phyloP scores from a whole-genome alignment of 2,888 invertebrate genomes.

The Frankliniella intonsa region DNA sequence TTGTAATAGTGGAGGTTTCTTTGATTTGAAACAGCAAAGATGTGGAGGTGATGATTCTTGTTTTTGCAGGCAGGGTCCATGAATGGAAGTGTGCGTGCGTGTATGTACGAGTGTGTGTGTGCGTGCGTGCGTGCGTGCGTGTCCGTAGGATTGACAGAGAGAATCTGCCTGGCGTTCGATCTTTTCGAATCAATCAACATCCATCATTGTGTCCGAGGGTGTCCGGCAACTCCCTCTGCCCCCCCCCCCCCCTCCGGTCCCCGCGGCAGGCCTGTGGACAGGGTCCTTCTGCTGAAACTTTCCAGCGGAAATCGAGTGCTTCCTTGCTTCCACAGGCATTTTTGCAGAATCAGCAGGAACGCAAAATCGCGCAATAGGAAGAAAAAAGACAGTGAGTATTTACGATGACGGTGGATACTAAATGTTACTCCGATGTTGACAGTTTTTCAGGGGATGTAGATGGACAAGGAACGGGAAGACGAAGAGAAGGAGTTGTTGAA shows the following conservation, averaged over 20 bases:
- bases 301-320: too few species aligned
- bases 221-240: not conserved
- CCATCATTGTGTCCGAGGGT: conserved; percentile 16
- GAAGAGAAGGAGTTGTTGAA: too few species aligned
- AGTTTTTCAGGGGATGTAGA: too few species aligned
- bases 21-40: not conserved
- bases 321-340: too few species aligned
- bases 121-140: not conserved
- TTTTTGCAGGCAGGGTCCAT: too few species aligned
- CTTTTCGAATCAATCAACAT: conserved; percentile 20
- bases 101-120: not conserved
- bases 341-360: too few species aligned
- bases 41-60: not conserved
- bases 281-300: not conserved
- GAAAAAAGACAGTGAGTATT: too few species aligned
- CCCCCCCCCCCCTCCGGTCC: not conserved
- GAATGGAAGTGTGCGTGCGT: not conserved
- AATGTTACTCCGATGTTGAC: too few species aligned
- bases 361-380: too few species aligned
- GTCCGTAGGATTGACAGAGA: not conserved
- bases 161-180: not conserved
- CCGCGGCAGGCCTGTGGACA: not conserved
- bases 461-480: too few species aligned
- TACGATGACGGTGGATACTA: too few species aligned
- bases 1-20: too few species aligned